Evolutionary conservation across 2,888 invertebrate species (phyloP).

Genomic region (Elegia similella): DNA sequence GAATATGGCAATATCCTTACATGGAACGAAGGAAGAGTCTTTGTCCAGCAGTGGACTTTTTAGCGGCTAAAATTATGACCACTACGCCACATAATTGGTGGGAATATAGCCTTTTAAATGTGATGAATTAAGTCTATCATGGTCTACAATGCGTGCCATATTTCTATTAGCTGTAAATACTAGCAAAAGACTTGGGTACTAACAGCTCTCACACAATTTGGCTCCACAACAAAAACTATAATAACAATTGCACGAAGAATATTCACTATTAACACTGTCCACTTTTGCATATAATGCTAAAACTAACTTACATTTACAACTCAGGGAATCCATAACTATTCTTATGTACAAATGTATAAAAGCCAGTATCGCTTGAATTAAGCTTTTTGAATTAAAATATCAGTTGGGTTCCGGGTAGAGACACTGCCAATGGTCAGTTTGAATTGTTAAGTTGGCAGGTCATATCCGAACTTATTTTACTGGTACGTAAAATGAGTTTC

Average conservation of each 20-base stretch:
- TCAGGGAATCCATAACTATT: neutral
- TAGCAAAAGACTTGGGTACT: conserved; percentile 19
- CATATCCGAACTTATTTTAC: conserved; percentile 17
- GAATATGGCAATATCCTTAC: too few species aligned
- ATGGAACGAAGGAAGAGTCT: too few species aligned
- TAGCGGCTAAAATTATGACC: too few species aligned
- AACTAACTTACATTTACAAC: conserved; percentile 26
- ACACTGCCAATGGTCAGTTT: conserved; percentile 61
- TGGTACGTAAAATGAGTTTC: neutral
- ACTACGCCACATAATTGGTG: too few species aligned
- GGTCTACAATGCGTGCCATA: too few species aligned
- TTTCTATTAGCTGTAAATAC: neutral
- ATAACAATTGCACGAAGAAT: conserved; percentile 59
- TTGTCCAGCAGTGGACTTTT: too few species aligned
- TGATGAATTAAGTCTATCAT: too few species aligned
- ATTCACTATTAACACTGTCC: conserved; percentile 64
- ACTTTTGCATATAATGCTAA: conserved; percentile 54
- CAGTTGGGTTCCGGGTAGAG: conserved; percentile 46
- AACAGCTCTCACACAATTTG: conserved; percentile 43
- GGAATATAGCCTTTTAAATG: too few species aligned
- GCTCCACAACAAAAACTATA: conserved; percentile 62
- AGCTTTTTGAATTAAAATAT: conserved; percentile 15
- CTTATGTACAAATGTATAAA: conserved; percentile 6
- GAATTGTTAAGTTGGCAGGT: conserved; percentile 70
- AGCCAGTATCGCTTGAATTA: too few species aligned